A percentile compares a stretch with the other conserved stretches of the same genome.
Evolutionary conservation across 2,888 invertebrate species (phyloP).

Genomic region (Cheilosia vulpina): DNA sequence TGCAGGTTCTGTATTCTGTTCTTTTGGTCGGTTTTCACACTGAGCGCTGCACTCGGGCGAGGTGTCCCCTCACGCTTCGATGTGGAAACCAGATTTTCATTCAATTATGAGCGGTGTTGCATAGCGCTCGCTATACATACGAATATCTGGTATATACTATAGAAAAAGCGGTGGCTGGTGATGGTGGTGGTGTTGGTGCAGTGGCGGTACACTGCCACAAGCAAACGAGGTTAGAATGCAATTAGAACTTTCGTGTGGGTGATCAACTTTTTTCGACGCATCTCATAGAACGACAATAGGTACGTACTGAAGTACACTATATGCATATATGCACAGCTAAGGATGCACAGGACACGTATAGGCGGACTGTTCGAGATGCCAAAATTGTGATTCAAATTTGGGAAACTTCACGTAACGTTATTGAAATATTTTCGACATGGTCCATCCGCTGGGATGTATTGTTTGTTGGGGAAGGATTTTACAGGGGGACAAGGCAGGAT

Average conservation of each 20-base stretch:
- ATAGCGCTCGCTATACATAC: neutral
- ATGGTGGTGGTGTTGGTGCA: constrained; percentile 6
- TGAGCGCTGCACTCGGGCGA: constrained; percentile 9
- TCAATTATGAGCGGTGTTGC: constrained; percentile 52
- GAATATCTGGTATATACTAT: neutral
- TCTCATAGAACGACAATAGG: neutral
- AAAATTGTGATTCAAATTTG: constrained; percentile 47
- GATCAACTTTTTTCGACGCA: constrained; percentile 52
- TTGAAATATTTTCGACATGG: too few species aligned
- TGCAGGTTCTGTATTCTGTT: constrained; percentile 51
- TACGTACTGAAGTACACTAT: neutral
- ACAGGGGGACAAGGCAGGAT: too few species aligned
- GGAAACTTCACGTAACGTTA: constrained; percentile 22
- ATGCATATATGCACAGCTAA: neutral
- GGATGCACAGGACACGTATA: neutral
- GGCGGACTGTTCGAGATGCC: constrained; percentile 35
- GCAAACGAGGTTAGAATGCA: constrained; percentile 70
- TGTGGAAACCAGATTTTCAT: constrained; percentile 60
- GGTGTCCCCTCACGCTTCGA: neutral
- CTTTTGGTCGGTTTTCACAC: constrained; percentile 46
- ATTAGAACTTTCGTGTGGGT: constrained; percentile 61
- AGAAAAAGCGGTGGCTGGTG: constrained; percentile 9
- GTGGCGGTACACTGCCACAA: constrained; percentile 39
- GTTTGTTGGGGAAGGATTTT: too few species aligned
- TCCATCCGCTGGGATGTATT: too few species aligned